These are phyloP conservation scores for Cryptophagus acutangulus DNA, from an alignment of 2,888 invertebrate species.

Conservation along the genomic window DNA sequence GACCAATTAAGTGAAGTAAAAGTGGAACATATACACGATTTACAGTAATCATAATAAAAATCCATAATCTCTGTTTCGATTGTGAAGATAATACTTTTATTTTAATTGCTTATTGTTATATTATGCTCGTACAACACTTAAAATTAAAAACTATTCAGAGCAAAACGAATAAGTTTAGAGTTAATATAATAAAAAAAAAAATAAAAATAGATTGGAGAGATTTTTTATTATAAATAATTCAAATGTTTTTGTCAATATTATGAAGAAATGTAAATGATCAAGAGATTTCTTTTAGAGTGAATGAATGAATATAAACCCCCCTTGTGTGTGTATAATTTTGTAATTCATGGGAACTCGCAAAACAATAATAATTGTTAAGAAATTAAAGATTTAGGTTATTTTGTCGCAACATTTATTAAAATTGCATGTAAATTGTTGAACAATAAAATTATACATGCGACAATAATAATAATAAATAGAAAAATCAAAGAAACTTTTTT, in stretches of 20 bases:
- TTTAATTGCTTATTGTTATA: constrained; percentile 9
- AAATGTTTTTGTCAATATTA: constrained; percentile 3
- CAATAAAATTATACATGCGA: constrained; percentile 6
- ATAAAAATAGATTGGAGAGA: neutral
- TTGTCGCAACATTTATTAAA: constrained; percentile 15
- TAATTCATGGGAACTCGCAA: constrained; percentile 28
- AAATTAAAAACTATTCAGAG: constrained; percentile 32
- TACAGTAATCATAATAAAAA: constrained; percentile 8
- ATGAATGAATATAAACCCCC: constrained; percentile 1
- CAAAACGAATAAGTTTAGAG: constrained; percentile 27
- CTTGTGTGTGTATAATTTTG: constrained; percentile 16
- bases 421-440: constrained; percentile 6
- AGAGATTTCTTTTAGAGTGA: neutral
- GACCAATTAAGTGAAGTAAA: constrained; percentile 6
- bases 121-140: constrained; percentile 13
- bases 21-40: constrained; percentile 5
- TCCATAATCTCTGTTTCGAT: constrained; percentile 9
- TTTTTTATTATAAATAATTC: neutral
- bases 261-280: neutral
- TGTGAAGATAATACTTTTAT: constrained; percentile 9
- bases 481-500: neutral
- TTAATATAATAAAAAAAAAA: constrained; percentile 13
- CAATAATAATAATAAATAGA: neutral
- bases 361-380: constrained; percentile 29
- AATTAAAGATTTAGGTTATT: constrained; percentile 32